These are phyloP conservation scores for Erebia palarica DNA, from an alignment of 2,888 invertebrate genomes.

Conservation along the genomic window DNA sequence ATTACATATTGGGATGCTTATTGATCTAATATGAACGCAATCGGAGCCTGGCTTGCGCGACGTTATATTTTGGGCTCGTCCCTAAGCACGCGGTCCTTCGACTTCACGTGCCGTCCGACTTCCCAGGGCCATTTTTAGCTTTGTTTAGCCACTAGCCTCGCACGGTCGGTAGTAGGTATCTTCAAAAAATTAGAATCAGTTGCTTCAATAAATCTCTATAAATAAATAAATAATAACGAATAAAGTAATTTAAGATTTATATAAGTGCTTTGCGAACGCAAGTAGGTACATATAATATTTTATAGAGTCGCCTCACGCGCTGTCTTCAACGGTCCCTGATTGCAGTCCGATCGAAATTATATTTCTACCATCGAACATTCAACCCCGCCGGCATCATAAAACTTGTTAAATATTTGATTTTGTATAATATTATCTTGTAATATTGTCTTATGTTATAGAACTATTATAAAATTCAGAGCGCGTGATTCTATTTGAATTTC, in stretches of 20 bases:
- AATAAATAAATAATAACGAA: not conserved
- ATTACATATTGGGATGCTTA: too few species aligned
- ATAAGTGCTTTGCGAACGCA: constrained; percentile 35
- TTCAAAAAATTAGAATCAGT: too few species aligned
- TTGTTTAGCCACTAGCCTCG: too few species aligned
- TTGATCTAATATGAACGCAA: too few species aligned
- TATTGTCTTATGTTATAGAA: constrained; percentile 31
- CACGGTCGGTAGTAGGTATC: too few species aligned
- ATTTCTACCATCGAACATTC: constrained; percentile 70
- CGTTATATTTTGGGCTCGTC: too few species aligned
- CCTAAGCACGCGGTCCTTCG: too few species aligned
- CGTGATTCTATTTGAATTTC: too few species aligned
- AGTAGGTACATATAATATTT: constrained; percentile 75
- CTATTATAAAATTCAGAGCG: not conserved
- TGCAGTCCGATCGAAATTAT: constrained; percentile 82
- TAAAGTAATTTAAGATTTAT: constrained; percentile 25
- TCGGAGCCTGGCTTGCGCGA: too few species aligned
- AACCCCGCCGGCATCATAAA: constrained; percentile 58
- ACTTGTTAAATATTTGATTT: constrained; percentile 50
- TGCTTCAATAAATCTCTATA: too few species aligned
- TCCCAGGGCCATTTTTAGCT: too few species aligned
- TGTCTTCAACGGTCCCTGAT: constrained; percentile 81
- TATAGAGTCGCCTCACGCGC: constrained; percentile 78
- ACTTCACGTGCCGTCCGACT: too few species aligned
- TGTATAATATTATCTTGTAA: constrained; percentile 43